Base-by-base conservation (phyloP, 2,888 invertebrate species). In the Trypoxylon attenuatum region DNA sequence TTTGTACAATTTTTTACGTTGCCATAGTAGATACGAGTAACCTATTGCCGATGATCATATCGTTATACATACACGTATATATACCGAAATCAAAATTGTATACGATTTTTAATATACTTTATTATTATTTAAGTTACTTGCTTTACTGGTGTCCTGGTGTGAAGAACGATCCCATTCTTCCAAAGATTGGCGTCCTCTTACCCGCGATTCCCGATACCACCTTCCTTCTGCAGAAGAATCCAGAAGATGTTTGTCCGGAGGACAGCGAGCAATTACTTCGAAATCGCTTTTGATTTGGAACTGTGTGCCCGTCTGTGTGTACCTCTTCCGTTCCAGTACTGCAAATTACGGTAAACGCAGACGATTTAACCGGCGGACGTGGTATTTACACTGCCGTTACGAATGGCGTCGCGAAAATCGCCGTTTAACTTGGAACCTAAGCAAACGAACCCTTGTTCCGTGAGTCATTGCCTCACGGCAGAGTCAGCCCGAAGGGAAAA, bases 71-170 rank as follows among this genome's bases (percentile, higher is more conserved):
- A 33, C 60, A 38, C 25, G 54, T 51, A 33, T 61, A 60, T 58
- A 55, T 67, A 74, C 64, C 79, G 79, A 83, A 83, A 84, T 84
- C 82, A 82, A 84, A 84, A 85, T 84, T 85, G 85, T 85, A 85
- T 85, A 85, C 85, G 85, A 85, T 81, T 85, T 85, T 84, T 84
- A 85, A 85, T 85, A 85, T 83, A 85, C 75, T 84, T 84, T 84
- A 84, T 83, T 84, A 85, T 84, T 84, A 84, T 84, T 85, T 84
- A 84, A 75, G 51, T 71, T 71, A 57, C 46, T 62, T 73, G 53
- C 42, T 39, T 73, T 69, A 56, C 65, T 77, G 74, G 59, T 42
- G 10, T 13, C 55, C 67, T 27, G 8, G 19, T n/a, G n/a, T n/a
- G n/a, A n/a, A n/a, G 41, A 47, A 18, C 23, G 16, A 23, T 29